Evolutionary conservation across 2,888 invertebrate genomes (phyloP), one percentile per base, ranked within the genome.

Genomic region (Cistogaster globosa): DNA sequence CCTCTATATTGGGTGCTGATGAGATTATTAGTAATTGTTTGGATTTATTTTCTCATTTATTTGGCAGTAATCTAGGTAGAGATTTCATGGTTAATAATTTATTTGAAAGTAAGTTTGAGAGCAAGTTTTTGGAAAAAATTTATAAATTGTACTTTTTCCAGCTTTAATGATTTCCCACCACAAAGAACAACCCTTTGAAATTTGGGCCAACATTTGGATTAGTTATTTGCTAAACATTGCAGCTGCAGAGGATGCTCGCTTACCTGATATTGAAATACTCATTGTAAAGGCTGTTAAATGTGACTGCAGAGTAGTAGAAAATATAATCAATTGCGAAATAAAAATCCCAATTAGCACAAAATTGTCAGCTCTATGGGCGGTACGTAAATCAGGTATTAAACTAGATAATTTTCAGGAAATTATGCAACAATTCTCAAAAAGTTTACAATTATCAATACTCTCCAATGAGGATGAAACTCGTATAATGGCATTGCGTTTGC

Each of bases 401-500:
- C 87, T 72, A 60, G 82, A 78, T 9, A 87, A 89, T 74, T 89
- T 78, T 67, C 80, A 68, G 16, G 88, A 88, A 83, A 87, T 72
- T 88, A 91, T 83, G 95, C 95, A 95, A 93, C 94, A 89, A 51
- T 88, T 89, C n/a, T 88, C 87, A 1, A 60, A 94, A 93, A 55
- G 91, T 94, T 60, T 93, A 95, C 75, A 90, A 93, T 32, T 90
- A 69, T 95, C 95, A 5, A 93, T 96, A 38, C 93, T 94, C 0
- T 90, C 90, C 0, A 88, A 88, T 65, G 89, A 90, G 42, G 91
- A 92, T 62, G 90, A 97, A 95, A 94, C 95, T 2, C 94, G 97
- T 36, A 92, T 97, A 9, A 93, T 95, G 86, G 94, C 95, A 0
- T 93, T 97, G 68, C 94, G 95, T 0, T 92, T 97, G 22, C 91